Percentiles rank a stretch among this genome's conserved stretches.
Evolutionary conservation across 2,888 invertebrate species (phyloP).

Genomic region (Rotaria magnacalcarata): DNA sequence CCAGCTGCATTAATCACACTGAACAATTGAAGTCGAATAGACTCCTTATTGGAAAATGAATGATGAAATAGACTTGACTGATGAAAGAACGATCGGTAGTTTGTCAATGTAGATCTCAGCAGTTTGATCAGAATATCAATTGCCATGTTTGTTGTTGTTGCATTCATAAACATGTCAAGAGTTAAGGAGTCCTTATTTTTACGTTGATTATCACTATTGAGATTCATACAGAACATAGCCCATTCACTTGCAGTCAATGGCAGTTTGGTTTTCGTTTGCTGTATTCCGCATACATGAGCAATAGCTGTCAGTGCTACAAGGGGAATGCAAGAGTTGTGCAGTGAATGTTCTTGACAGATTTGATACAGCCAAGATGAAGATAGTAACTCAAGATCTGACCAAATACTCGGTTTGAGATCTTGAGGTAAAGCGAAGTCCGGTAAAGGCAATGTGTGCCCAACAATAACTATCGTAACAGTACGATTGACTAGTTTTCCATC

Average conservation of each 20-base stretch:
- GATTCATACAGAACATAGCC: background rate
- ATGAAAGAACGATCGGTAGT: background rate
- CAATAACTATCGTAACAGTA: background rate
- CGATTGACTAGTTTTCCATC: background rate
- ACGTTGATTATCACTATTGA: background rate
- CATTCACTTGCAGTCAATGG: background rate
- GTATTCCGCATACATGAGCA: background rate
- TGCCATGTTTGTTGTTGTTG: background rate
- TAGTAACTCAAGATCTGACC: background rate
- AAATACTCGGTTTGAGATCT: background rate
- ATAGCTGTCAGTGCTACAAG: background rate
- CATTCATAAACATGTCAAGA: background rate
- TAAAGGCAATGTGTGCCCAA: background rate
- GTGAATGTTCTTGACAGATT: background rate
- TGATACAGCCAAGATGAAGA: background rate
- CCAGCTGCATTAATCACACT: background rate
- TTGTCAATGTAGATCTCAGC: background rate
- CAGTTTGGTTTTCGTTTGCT: background rate
- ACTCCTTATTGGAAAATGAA: background rate
- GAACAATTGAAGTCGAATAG: background rate
- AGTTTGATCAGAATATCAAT: background rate
- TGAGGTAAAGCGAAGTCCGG: background rate
- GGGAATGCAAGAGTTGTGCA: background rate
- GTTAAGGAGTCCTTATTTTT: too few species aligned
- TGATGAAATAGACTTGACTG: background rate